A percentile compares a stretch with the other conserved stretches of the same genome.
These are phyloP conservation scores for Atethmia centrago DNA, from an alignment of 2,888 invertebrate species.

Conservation along the genomic window DNA sequence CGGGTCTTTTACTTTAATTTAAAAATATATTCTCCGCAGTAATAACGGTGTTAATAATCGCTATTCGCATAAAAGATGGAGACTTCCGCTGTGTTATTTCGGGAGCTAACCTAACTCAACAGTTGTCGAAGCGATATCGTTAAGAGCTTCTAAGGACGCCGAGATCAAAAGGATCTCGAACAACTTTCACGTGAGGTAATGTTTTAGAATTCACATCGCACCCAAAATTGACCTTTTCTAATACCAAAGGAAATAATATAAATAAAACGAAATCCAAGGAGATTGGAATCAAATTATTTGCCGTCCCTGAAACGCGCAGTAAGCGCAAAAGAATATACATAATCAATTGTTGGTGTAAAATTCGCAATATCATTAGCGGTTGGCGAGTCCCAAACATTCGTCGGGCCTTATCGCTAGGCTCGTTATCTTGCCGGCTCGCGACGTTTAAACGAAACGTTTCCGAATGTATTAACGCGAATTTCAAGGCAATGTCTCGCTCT, in stretches of 20 bases:
- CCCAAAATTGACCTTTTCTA: slow-evolving; percentile 20
- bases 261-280: slow-evolving; percentile 31
- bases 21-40: slow-evolving; percentile 34
- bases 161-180: slow-evolving; percentile 36
- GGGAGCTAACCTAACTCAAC: slow-evolving; percentile 38
- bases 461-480: slow-evolving; percentile 64
- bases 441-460: slow-evolving; percentile 64
- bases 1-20: slow-evolving; percentile 37
- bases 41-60: slow-evolving; percentile 36
- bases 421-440: slow-evolving; percentile 63
- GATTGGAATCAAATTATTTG: slow-evolving; percentile 47
- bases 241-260: neutral
- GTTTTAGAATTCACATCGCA: slow-evolving; percentile 42
- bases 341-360: slow-evolving; percentile 66
- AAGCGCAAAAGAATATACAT: slow-evolving; percentile 51
- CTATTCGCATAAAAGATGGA: slow-evolving; percentile 1
- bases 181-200: slow-evolving; percentile 31
- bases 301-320: slow-evolving; percentile 33
- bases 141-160: slow-evolving; percentile 25
- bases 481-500: slow-evolving; percentile 60
- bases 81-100: slow-evolving; percentile 14
- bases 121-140: slow-evolving; percentile 39
- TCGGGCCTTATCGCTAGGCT: slow-evolving; percentile 64
- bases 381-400: slow-evolving; percentile 65
- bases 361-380: slow-evolving; percentile 69